Percentiles rank a stretch among this genome's conserved stretches.
Evolutionary conservation across 2,797 vertebrate species (phyloP).

Genomic region (Rhinogobio ventralis): DNA sequence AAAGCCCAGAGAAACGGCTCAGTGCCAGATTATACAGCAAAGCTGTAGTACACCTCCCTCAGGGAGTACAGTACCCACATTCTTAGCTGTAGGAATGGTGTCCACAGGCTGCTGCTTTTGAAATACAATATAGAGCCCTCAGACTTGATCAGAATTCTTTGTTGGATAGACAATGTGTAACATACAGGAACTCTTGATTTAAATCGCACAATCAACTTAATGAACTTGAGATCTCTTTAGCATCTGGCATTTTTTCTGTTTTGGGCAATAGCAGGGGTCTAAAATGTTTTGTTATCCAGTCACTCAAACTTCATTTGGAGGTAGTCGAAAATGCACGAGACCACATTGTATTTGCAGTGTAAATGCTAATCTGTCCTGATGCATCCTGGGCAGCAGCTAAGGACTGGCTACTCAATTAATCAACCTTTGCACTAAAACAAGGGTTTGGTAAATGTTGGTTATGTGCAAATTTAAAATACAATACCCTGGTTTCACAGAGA

Average conservation of each 20-base stretch:
- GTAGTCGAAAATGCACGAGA: background rate
- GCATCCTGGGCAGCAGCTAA: background rate
- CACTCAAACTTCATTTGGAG: background rate
- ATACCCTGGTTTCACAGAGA: no score
- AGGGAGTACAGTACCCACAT: slow-evolving; percentile 38
- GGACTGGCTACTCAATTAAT: background rate
- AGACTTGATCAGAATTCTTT: background rate
- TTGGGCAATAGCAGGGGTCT: background rate
- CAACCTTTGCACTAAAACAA: background rate
- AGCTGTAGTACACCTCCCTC: slow-evolving; percentile 26
- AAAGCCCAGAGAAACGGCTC: slow-evolving; percentile 30
- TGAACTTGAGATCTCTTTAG: background rate
- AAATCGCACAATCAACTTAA: background rate
- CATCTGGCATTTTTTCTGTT: background rate
- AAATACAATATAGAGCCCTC: background rate
- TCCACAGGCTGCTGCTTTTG: slow-evolving; percentile 6
- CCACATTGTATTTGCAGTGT: background rate
- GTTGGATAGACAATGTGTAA: background rate
- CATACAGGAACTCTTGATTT: background rate
- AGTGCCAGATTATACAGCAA: slow-evolving; percentile 47
- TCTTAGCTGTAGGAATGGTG: slow-evolving; percentile 15
- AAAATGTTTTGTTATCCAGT: background rate
- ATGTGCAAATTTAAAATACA: background rate
- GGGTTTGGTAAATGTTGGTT: background rate
- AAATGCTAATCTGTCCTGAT: background rate